phyloP scores from a whole-genome alignment of 2,113 vertebrate species.

The Psittacula cyanocephala region DNA sequence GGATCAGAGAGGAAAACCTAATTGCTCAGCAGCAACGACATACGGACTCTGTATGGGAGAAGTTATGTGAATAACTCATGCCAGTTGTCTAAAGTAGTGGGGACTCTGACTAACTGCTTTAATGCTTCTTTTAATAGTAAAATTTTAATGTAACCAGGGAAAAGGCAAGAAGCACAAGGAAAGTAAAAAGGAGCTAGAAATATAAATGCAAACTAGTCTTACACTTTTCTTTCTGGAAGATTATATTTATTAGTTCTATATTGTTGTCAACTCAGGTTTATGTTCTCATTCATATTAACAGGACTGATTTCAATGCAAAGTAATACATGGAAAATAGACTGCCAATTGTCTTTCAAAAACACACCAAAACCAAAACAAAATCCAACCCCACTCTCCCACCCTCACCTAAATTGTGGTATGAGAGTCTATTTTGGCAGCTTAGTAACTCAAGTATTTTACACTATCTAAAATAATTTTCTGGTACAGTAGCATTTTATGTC shows the following conservation, averaged over 20 bases:
- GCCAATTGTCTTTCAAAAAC: not conserved
- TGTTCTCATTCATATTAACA: not conserved
- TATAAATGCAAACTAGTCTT: not conserved
- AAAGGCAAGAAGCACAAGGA: not conserved
- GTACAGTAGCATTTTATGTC: not conserved
- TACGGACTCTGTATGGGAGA: not conserved
- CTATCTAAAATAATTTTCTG: not conserved
- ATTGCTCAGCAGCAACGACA: conserved; percentile 4
- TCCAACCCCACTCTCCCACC: not conserved
- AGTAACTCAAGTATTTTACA: not conserved
- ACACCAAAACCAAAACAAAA: not conserved
- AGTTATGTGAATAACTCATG: not conserved
- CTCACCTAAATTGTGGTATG: not conserved
- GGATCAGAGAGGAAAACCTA: conserved; percentile 13
- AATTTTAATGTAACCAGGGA: not conserved
- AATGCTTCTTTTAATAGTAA: not conserved
- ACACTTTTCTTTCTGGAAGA: not conserved
- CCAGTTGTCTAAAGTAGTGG: not conserved
- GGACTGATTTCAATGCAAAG: not conserved
- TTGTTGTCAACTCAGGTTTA: not conserved
- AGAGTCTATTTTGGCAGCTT: not conserved
- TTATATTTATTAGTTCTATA: not conserved
- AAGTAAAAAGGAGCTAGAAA: not conserved
- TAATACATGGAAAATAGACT: not conserved
- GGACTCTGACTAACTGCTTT: not conserved